A percentile compares a stretch with the other conserved stretches of the same genome.
These are phyloP conservation scores for Ecliptopera silaceata DNA, from an alignment of 2,888 invertebrate genomes.

Conservation along the genomic window DNA sequence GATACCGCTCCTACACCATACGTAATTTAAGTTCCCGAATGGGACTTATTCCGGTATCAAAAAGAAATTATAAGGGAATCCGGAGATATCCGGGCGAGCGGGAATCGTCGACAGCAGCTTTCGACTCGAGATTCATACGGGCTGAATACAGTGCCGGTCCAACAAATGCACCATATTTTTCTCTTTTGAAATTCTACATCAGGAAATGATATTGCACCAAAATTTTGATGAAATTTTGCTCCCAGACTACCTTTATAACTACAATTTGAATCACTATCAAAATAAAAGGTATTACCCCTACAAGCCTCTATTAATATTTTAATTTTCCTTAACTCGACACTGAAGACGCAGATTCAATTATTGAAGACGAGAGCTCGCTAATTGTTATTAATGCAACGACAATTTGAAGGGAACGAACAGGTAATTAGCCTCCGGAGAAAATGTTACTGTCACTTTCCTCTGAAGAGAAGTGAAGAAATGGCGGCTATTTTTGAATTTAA, in stretches of 20 bases:
- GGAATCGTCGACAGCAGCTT: conserved; percentile 45
- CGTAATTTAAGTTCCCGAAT: conserved; percentile 76
- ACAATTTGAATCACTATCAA: background rate
- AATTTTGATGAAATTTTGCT: background rate
- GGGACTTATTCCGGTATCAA: conserved; percentile 72
- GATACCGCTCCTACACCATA: conserved; percentile 69
- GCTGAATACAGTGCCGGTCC: conserved; percentile 9
- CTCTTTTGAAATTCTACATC: background rate
- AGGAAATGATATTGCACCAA: background rate
- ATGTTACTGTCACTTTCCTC: conserved; percentile 24
- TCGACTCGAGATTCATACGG: conserved; percentile 32
- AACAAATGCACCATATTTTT: conserved; percentile 18
- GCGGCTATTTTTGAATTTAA: conserved; percentile 23
- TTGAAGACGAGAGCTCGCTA: conserved; percentile 55
- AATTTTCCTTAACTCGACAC: conserved; percentile 50
- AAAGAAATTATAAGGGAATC: conserved; percentile 75
- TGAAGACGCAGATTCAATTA: conserved; percentile 60
- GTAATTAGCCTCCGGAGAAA: conserved; percentile 29
- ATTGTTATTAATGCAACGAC: conserved; percentile 58
- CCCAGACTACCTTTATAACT: background rate
- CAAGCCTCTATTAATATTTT: conserved; percentile 45
- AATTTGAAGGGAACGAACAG: conserved; percentile 37
- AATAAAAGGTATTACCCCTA: conserved; percentile 23
- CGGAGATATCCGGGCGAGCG: conserved; percentile 37
- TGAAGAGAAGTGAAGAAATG: background rate